phyloP scores from a whole-genome alignment of 2,113 vertebrate genomes.

The Urocynchramus pylzowi region DNA sequence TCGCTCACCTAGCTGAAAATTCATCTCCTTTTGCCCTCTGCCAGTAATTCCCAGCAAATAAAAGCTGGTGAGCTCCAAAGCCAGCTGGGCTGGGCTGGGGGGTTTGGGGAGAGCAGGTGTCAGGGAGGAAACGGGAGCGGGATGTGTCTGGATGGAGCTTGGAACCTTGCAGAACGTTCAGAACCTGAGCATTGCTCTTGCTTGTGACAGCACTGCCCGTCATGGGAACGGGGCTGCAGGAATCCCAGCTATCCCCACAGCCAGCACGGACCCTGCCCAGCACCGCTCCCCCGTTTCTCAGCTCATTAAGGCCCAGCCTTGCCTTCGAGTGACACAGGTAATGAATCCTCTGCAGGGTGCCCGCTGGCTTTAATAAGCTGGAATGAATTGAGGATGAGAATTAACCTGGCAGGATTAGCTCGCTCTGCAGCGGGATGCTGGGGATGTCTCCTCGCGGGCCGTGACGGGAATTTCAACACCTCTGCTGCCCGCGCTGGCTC shows the following conservation, averaged over 20 bases:
- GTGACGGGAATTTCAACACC: slow-evolving; percentile 58
- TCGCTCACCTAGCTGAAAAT: slow-evolving; percentile 17
- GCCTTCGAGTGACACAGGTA: slow-evolving; percentile 65
- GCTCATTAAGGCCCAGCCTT: slow-evolving; percentile 55
- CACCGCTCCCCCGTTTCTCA: neutral
- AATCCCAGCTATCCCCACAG: neutral
- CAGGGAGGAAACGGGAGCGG: neutral
- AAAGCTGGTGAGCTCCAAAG: neutral
- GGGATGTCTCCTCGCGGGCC: neutral
- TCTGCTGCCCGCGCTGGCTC: neutral
- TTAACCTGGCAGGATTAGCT: slow-evolving; percentile 72
- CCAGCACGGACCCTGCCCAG: neutral
- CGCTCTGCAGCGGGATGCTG: slow-evolving; percentile 42
- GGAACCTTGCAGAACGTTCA: neutral
- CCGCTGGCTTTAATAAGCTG: slow-evolving; percentile 69
- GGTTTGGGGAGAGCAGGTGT: neutral
- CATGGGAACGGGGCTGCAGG: neutral
- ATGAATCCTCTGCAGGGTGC: slow-evolving; percentile 66
- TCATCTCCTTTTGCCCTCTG: slow-evolving; percentile 24
- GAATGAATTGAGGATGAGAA: slow-evolving; percentile 68
- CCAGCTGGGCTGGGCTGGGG: neutral
- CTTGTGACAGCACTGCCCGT: neutral
- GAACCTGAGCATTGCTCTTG: rapidly evolving
- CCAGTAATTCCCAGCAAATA: neutral
- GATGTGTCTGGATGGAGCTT: neutral